Base-by-base conservation (phyloP, 2,888 invertebrate species). In the Polylopha cassiicola region DNA sequence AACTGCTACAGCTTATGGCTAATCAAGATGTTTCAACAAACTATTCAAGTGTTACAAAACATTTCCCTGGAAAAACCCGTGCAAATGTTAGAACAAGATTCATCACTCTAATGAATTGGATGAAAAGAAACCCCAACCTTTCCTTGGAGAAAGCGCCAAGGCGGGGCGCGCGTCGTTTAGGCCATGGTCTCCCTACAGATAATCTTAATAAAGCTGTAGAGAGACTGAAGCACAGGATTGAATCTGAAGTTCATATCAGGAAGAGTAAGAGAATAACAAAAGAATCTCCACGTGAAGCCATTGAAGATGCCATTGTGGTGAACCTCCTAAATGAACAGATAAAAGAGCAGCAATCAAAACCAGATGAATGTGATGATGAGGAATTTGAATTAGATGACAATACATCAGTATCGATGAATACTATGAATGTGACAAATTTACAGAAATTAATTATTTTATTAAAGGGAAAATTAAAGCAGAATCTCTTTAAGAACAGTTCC, bases 31-130 rank as follows among this genome's bases (percentile, higher is more conserved):
- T 58, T 1, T 39, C 47, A 7, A 51, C 57, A 21, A 73, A 68
- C 44, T 86, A 65, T 65, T 63, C 85, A 0, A 67, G 61, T 36
- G 85, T 91, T 37, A 74, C 88, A 2, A 59, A 65, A 6, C 46
- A 61, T 23, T 66, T 90, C 37, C 61, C 73, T 1, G 65, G 76
- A 17, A 86, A 86, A 50, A 71, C 73, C 5, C 69, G 88, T 14
- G 80, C 73, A 1, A 87, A 89, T 53, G 66, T 89, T 20, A 76
- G 90, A 23, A 88, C 88, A 33, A 79, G 90, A 3, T 87, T 84
- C 47, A 27, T 53, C 0, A 73, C 79, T 0, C 74, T 88, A 3
- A 53, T 66, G 22, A 67, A 64, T 21, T 85, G 73, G 58, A 53
- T 86, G 1, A 53, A 66, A 13, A 65, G 67, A 23, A 50, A 85